Base-by-base conservation (phyloP, 92 coral and sea anemone genomes). In the Muricea muricata region DNA sequence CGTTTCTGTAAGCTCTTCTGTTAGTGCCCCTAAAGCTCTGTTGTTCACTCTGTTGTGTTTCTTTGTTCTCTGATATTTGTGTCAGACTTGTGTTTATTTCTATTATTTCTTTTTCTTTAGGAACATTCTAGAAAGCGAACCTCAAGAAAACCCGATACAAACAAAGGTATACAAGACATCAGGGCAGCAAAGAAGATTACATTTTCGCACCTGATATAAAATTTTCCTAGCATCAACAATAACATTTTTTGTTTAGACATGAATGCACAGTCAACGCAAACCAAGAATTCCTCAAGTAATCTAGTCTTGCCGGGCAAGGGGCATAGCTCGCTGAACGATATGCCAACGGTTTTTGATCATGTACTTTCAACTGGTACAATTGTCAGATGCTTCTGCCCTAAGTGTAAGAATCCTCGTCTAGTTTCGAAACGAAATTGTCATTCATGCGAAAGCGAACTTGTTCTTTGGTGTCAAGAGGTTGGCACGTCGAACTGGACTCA, bases 341-440 rank as follows among this genome's bases (percentile, higher is more conserved):
- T 75, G 65, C 11, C 80, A 50, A 26, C 65, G 8, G 39, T 12
- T 29, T 47, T 47, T 34, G 80, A 75, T 37, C 58, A 47, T 7
- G 21, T 29, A 11, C 80, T 75, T 13, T 30, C 41, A 34, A 48
- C 41, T 75, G 46, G 66, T 4, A 48, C 80, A 0, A 25, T 9
- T 6, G 23, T 75, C 29, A 75, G 80, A 34, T 46, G 80, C 29
- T 7, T 75, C 2, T 75, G 80, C 32, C 65, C 80, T 3, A 52
- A 9, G 24, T 75, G 80, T 28, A 24, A 40, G 42, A 28, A 65
- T 3, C 61, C 80, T 11, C 80, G 65, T 1, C 65, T 21, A 0
- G 32, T 75, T 75, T 47, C 46, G 39, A 18, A n/a, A 24, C 37
- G 5, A 20, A 14, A 24, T 14, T 75, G 80, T 23, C 33, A 75